Percentiles rank a stretch among this genome's conserved stretches.
These are phyloP conservation scores for Anguilla pacifica DNA, from an alignment of 2,797 vertebrate genomes.

Conservation along the genomic window DNA sequence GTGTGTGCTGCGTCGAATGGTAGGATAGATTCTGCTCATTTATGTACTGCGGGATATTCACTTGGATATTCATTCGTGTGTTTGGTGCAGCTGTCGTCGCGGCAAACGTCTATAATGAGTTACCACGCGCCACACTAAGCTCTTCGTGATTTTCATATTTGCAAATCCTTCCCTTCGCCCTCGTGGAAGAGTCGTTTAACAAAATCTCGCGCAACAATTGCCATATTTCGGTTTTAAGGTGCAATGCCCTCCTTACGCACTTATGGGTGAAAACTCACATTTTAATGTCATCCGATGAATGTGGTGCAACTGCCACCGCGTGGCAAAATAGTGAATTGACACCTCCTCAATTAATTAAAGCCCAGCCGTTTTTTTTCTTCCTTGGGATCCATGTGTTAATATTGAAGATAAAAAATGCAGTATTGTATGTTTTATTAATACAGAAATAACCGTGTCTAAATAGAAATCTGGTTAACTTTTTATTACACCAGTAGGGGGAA, in stretches of 20 bases:
- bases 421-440: not conserved
- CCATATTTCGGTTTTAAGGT: not conserved
- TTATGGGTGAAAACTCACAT: too few species aligned
- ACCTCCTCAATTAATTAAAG: conserved; percentile 3
- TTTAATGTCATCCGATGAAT: conserved; percentile 11
- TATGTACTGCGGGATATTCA: not conserved
- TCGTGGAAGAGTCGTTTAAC: not conserved
- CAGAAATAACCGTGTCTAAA: not conserved
- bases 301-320: conserved; percentile 29
- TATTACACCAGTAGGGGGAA: not conserved
- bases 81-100: conserved; percentile 1
- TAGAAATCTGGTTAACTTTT: not conserved
- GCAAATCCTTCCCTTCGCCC: not conserved
- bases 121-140: not conserved
- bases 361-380: too few species aligned
- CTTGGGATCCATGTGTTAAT: too few species aligned
- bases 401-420: too few species aligned
- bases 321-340: conserved; percentile 28
- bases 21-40: not conserved
- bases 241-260: not conserved
- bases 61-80: conserved; percentile 13
- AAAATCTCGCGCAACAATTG: not conserved
- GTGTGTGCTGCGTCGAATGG: not conserved
- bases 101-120: conserved; percentile 11
- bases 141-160: not conserved